phyloP scores from a whole-genome alignment of 1,140 invertebrate species.

The Zaprionus camerounensis region DNA sequence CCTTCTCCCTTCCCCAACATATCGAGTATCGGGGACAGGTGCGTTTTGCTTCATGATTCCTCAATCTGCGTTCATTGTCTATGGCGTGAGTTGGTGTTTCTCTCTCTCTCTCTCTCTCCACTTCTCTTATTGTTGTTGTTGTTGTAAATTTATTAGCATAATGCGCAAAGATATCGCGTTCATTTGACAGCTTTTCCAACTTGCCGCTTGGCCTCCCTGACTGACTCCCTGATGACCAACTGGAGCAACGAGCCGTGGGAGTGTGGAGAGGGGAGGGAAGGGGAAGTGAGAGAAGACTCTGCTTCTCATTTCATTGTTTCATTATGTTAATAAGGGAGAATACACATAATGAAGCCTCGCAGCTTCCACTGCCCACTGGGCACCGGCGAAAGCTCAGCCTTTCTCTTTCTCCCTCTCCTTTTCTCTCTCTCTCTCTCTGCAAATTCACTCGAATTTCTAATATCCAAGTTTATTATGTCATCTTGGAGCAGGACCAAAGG shows the following conservation, averaged over 20 bases:
- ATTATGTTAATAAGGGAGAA: conserved; percentile 76
- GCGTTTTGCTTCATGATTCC: conserved; percentile 33
- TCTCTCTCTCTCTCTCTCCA: background rate
- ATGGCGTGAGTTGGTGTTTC: background rate
- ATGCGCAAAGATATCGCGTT: conserved; percentile 78
- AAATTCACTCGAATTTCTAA: conserved; percentile 60
- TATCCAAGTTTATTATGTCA: conserved; percentile 67
- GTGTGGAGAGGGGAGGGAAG: background rate
- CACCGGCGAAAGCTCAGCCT: background rate
- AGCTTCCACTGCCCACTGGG: conserved; percentile 27
- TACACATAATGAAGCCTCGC: conserved; percentile 45
- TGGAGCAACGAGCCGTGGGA: conserved; percentile 4
- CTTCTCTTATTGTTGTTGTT: background rate
- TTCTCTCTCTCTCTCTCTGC: background rate
- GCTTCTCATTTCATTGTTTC: conserved; percentile 57
- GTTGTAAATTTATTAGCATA: conserved; percentile 76
- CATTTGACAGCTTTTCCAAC: conserved; percentile 74
- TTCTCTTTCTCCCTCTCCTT: background rate
- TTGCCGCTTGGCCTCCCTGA: conserved; percentile 42
- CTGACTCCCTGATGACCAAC: conserved; percentile 35
- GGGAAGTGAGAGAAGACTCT: background rate
- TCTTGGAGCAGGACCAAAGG: conserved; percentile 33
- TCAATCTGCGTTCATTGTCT: conserved; percentile 36
- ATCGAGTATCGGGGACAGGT: conserved; percentile 32
- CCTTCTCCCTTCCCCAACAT: background rate